A percentile compares a stretch with the other conserved stretches of the same genome.
Conservation (phyloP, 1,140 invertebrate species). For the Eufriesea mexicana region DNA sequence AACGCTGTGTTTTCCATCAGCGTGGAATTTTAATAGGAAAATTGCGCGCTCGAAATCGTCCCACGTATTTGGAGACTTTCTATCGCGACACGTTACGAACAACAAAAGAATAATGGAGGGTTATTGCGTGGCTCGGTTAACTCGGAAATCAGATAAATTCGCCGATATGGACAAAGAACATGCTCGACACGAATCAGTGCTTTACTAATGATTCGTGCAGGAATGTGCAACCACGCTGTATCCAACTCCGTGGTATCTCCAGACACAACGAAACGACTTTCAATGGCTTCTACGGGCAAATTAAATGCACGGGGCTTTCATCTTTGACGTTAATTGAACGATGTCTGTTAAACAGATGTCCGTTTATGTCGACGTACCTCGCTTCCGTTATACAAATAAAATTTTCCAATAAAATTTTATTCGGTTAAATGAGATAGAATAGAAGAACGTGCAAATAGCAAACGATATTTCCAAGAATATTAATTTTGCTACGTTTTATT, state of each 20-base stretch:
- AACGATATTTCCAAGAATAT: no score
- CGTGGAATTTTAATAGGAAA: slow-evolving; percentile 21
- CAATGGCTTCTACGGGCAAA: neutral
- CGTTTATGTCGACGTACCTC: no score
- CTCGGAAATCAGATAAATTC: slow-evolving; percentile 65
- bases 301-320: neutral
- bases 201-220: slow-evolving; percentile 38
- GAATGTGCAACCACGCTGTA: slow-evolving; percentile 8
- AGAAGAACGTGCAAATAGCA: no score
- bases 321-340: neutral
- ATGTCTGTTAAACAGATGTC: neutral
- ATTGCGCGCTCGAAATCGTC: neutral
- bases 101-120: slow-evolving; percentile 28
- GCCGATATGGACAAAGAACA: slow-evolving; percentile 34
- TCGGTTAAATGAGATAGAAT: no score
- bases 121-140: slow-evolving; percentile 56
- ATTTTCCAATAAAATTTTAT: no score
- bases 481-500: no score
- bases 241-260: neutral
- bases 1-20: neutral
- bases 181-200: slow-evolving; percentile 31
- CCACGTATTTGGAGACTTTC: slow-evolving; percentile 15
- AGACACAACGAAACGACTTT: neutral
- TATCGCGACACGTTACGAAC: neutral
- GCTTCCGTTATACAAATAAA: no score